Evolutionary conservation across 2,888 invertebrate genomes (phyloP).

Genomic region (Orthosia gracilis): DNA sequence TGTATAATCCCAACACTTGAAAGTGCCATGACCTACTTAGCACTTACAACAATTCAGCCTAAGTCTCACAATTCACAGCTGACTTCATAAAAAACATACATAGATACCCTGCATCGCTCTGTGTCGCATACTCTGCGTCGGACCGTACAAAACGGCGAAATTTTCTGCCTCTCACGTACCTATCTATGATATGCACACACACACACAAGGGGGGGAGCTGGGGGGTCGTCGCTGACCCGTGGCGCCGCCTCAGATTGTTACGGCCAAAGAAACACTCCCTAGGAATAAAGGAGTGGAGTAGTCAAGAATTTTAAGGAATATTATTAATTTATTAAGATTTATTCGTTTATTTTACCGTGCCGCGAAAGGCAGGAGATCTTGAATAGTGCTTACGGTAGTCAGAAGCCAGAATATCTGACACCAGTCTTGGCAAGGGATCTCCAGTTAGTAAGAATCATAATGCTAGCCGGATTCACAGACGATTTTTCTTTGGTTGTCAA

Average conservation of each 20-base stretch:
- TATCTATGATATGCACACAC: conserved; percentile 70
- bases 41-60: background rate
- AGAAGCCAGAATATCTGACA: too few species aligned
- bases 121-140: conserved; percentile 24
- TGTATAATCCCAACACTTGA: background rate
- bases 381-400: too few species aligned
- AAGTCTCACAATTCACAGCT: conserved; percentile 22
- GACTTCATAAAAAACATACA: background rate
- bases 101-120: conserved; percentile 8
- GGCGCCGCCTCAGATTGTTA: conserved; percentile 90
- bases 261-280: conserved; percentile 88
- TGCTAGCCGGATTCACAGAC: too few species aligned
- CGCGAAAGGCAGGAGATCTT: too few species aligned
- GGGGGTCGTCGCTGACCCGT: conserved; percentile 87
- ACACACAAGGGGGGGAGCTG: conserved; percentile 64
- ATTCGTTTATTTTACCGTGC: background rate
- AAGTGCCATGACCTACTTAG: background rate
- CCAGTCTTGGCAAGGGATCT: too few species aligned
- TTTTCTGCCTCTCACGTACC: conserved; percentile 76
- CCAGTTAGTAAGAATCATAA: too few species aligned
- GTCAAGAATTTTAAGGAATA: conserved; percentile 2
- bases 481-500: background rate
- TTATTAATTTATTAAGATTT: background rate
- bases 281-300: conserved; percentile 71
- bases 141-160: conserved; percentile 74